These are phyloP conservation scores for Drosophila biarmipes DNA, from an alignment of 1,140 invertebrate species.

Conservation along the genomic window DNA sequence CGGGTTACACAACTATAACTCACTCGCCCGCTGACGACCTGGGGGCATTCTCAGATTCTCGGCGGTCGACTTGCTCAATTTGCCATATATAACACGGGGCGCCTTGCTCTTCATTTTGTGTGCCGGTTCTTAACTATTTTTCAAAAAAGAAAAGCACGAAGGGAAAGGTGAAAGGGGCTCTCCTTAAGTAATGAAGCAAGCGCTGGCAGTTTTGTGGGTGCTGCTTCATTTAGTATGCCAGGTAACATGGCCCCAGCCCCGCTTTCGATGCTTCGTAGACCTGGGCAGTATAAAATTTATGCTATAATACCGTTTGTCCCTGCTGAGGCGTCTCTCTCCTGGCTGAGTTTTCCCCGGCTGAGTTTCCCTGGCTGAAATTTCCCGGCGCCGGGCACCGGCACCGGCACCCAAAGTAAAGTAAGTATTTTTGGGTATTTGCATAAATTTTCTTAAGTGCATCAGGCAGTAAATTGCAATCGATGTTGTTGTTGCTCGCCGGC, in stretches of 20 bases:
- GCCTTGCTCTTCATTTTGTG: constrained; percentile 31
- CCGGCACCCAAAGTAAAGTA: constrained; percentile 60
- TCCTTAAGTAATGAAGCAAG: constrained; percentile 75
- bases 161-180: neutral
- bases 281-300: constrained; percentile 82
- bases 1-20: constrained; percentile 80
- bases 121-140: constrained; percentile 73
- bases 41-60: constrained; percentile 74
- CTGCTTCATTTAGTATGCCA: constrained; percentile 80
- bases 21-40: constrained; percentile 67
- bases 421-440: constrained; percentile 84
- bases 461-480: constrained; percentile 84
- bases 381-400: constrained; percentile 10
- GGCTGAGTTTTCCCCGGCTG: neutral
- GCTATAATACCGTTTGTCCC: constrained; percentile 77
- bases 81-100: constrained; percentile 74
- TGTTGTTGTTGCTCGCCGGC: constrained; percentile 66
- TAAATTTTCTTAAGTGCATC: constrained; percentile 84
- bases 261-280: constrained; percentile 63
- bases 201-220: constrained; percentile 76
- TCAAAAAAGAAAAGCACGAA: constrained; percentile 45
- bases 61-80: constrained; percentile 77
- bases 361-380: neutral
- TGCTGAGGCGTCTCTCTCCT: constrained; percentile 56
- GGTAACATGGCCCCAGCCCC: constrained; percentile 19